These are phyloP conservation scores for Conus betulinus DNA, from an alignment of 1,140 invertebrate genomes.

Conservation along the genomic window DNA sequence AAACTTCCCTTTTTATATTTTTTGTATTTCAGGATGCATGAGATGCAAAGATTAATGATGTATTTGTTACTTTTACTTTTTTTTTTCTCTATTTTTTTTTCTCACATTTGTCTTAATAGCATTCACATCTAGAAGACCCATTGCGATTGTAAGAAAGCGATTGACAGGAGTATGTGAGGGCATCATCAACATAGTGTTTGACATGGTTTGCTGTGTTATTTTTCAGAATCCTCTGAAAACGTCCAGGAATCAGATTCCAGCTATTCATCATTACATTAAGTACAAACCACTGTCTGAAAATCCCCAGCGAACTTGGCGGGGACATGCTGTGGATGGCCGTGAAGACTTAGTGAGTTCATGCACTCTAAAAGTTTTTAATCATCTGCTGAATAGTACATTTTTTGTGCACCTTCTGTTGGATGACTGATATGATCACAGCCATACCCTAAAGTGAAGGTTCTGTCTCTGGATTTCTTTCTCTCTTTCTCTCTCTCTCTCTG, in stretches of 20 bases:
- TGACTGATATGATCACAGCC: background rate
- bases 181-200: too few species aligned
- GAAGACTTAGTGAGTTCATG: constrained; percentile 25
- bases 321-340: constrained; percentile 52
- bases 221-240: constrained; percentile 65
- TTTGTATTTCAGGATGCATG: too few species aligned
- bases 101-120: too few species aligned
- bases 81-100: too few species aligned
- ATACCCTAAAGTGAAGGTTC: background rate
- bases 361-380: background rate
- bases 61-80: too few species aligned
- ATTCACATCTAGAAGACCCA: too few species aligned
- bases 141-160: too few species aligned
- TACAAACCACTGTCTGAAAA: constrained; percentile 62
- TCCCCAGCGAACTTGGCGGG: constrained; percentile 66
- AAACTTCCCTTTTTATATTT: too few species aligned
- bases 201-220: constrained; percentile 11
- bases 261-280: constrained; percentile 37
- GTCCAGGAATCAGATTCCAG: constrained; percentile 57
- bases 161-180: too few species aligned
- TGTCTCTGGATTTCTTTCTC: background rate
- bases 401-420: background rate
- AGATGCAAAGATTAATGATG: too few species aligned
- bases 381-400: too few species aligned
- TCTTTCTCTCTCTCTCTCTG: background rate